Conservation (phyloP, 1,140 invertebrate genomes). For the Aphelinus atriplicis region DNA sequence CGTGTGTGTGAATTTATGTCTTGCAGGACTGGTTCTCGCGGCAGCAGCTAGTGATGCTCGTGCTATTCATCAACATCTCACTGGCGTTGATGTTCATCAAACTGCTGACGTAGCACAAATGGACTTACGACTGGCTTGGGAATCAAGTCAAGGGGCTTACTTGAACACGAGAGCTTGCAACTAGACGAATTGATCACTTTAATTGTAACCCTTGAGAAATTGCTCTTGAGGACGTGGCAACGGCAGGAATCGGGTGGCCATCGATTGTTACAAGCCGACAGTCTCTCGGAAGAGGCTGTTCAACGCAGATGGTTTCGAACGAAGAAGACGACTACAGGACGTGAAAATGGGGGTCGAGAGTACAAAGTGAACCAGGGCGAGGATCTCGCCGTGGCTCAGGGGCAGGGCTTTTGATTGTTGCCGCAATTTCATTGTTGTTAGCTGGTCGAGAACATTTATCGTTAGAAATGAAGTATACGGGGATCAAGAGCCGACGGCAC, state of each 20-base stretch:
- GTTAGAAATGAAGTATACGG: neutral
- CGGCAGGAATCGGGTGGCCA: neutral
- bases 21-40: slow-evolving; percentile 97
- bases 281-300: neutral
- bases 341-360: neutral
- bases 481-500: slow-evolving; percentile 3
- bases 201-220: neutral
- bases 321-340: slow-evolving; percentile 4
- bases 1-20: slow-evolving; percentile 9
- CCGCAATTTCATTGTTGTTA: slow-evolving; percentile 7
- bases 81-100: slow-evolving; percentile 98
- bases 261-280: neutral
- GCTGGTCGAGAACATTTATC: slow-evolving; percentile 7
- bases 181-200: too few relatives aligned
- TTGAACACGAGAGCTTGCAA: slow-evolving; percentile 42
- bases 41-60: slow-evolving; percentile 94
- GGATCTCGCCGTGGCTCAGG: slow-evolving; percentile 15
- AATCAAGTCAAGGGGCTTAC: slow-evolving; percentile 58
- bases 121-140: slow-evolving; percentile 51
- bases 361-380: neutral
- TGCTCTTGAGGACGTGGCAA: neutral
- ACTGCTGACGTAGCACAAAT: slow-evolving; percentile 83
- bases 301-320: slow-evolving; percentile 19
- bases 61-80: slow-evolving; percentile 95
- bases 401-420: neutral